Conservation (phyloP, 2,797 vertebrate species). For the Macrochelys suwanniensis region DNA sequence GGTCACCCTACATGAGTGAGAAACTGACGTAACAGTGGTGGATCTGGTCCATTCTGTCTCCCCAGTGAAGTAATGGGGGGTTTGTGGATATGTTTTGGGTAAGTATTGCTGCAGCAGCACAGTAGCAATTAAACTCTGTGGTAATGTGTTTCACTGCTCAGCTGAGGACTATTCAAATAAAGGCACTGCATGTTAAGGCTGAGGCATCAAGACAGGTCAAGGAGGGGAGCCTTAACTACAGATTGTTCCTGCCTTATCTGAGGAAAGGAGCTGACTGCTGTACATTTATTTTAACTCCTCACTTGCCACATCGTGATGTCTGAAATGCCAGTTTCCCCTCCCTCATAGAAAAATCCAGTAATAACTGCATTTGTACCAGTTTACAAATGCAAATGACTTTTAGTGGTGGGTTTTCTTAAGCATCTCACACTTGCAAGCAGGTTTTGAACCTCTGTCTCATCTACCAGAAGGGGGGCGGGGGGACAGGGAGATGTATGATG, state of each 20-base stretch:
- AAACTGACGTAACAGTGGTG: not conserved
- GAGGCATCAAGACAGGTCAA: constrained; percentile 26
- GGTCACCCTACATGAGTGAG: rapidly evolving
- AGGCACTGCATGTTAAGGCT: not conserved
- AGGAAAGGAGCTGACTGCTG: not conserved
- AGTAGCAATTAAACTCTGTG: not conserved
- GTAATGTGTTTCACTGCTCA: not conserved
- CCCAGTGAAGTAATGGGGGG: not conserved
- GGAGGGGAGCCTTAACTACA: not conserved
- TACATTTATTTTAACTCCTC: not conserved
- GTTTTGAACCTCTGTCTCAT: not conserved
- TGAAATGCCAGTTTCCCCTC: not conserved
- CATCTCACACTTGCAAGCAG: rapidly evolving
- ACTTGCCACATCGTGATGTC: rapidly evolving
- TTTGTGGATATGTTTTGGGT: not conserved
- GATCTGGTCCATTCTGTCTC: rapidly evolving
- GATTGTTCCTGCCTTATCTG: not conserved
- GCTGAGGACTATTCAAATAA: constrained; percentile 30
- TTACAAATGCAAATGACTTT: not conserved
- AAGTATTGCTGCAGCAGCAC: not conserved
- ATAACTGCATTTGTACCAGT: not conserved
- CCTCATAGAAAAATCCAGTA: not conserved
- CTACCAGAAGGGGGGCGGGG: not conserved
- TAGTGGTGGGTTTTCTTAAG: not conserved
- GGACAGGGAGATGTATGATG: not conserved